Evolutionary conservation across 2,797 vertebrate genomes (phyloP).

Genomic region (Schizopygopsis malacanthus): DNA sequence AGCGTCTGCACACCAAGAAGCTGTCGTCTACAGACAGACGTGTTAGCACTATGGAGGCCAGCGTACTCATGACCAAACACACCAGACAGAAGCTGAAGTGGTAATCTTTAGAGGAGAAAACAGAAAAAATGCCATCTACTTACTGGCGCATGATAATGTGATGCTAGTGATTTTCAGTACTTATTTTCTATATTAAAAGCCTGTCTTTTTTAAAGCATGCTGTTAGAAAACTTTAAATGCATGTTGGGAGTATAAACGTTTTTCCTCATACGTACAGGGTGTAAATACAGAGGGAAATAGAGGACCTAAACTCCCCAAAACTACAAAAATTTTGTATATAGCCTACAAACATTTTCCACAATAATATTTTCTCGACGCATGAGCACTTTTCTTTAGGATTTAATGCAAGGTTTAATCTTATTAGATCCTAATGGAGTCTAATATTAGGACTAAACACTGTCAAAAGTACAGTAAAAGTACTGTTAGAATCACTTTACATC

Average conservation of each 20-base stretch:
- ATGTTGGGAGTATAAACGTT: not conserved
- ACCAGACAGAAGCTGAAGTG: constrained; percentile 78
- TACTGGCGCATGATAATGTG: not conserved
- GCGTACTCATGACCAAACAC: constrained; percentile 76
- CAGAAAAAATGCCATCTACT: not conserved
- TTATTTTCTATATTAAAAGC: not conserved
- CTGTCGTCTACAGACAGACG: constrained; percentile 66
- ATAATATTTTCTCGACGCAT: not conserved
- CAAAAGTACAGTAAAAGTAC: not conserved
- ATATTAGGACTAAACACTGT: not conserved
- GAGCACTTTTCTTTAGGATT: not conserved
- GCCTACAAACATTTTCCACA: not conserved
- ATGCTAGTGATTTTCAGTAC: not conserved
- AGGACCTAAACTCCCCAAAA: not conserved
- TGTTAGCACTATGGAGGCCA: constrained; percentile 73
- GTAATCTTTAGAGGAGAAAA: constrained; percentile 62
- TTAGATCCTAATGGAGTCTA: not conserved
- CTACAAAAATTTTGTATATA: not conserved
- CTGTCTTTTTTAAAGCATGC: not conserved
- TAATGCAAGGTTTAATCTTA: too few species aligned
- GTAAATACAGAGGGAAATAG: not conserved
- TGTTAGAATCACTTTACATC: not conserved
- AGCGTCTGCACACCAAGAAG: constrained; percentile 46
- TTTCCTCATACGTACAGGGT: not conserved
- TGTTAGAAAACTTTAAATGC: not conserved